phyloP scores from a whole-genome alignment of 1,140 invertebrate genomes.

The Bombus haemorrhoidalis region DNA sequence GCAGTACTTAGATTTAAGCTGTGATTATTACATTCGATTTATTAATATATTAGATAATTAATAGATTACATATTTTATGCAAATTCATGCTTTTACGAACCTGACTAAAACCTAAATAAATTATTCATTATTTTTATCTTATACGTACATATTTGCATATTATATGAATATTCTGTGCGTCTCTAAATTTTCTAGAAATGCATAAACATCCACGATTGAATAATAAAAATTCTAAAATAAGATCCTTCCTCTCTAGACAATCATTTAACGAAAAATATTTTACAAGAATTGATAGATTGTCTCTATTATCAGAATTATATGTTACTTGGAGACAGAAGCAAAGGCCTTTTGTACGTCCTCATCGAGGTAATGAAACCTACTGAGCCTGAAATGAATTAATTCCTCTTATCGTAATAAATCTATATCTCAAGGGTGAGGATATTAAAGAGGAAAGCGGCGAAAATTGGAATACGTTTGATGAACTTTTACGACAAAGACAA shows the following conservation, averaged over 20 bases:
- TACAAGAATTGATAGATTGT: constrained; percentile 53
- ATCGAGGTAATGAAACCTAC: constrained; percentile 47
- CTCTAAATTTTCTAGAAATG: background rate
- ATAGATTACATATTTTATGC: too few species aligned
- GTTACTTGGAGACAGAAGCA: constrained; percentile 34
- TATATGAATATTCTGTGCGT: too few species aligned
- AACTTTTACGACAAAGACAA: constrained; percentile 29
- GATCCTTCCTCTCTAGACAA: constrained; percentile 48
- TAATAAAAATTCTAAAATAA: background rate
- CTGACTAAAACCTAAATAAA: too few species aligned
- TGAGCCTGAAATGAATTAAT: background rate
- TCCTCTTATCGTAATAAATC: background rate
- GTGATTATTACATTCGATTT: constrained; percentile 52
- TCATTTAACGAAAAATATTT: constrained; percentile 37
- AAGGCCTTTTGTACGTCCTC: constrained; percentile 52
- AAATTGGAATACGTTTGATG: constrained; percentile 38
- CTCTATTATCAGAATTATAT: constrained; percentile 63
- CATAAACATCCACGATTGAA: rapidly evolving
- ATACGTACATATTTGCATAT: too few species aligned
- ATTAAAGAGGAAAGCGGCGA: constrained; percentile 3
- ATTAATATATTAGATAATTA: too few species aligned
- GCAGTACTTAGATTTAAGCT: constrained; percentile 74
- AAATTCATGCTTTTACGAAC: too few species aligned
- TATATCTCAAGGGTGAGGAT: constrained; percentile 15
- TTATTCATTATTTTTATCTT: too few species aligned